Percentiles rank a stretch among this genome's conserved stretches.
These are phyloP conservation scores for Hyperoplus immaculatus DNA, from an alignment of 2,797 vertebrate genomes.

Conservation along the genomic window DNA sequence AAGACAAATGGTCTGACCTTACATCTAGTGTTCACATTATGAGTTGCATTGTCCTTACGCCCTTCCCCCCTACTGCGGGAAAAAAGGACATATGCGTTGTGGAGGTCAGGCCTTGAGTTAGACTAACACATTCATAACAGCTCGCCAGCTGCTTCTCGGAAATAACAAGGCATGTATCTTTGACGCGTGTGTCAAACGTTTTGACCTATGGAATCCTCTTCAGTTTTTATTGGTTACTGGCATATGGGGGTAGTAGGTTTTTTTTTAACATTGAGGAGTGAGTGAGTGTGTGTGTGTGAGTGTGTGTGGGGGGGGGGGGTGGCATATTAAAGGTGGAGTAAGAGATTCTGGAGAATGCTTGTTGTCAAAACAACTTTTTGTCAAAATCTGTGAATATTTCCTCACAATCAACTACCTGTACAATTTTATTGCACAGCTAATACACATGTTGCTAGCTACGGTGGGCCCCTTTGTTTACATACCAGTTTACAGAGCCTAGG, in stretches of 20 bases:
- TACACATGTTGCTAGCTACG: no score
- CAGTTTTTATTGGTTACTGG: slow-evolving; percentile 31
- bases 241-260: neutral
- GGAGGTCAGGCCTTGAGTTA: slow-evolving; percentile 55
- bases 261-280: no score
- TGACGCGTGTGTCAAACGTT: slow-evolving; percentile 40
- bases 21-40: slow-evolving; percentile 55
- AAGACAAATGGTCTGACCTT: slow-evolving; percentile 60
- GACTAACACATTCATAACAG: slow-evolving; percentile 40
- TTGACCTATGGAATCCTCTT: slow-evolving; percentile 46
- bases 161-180: slow-evolving; percentile 37
- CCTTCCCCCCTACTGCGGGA: slow-evolving; percentile 64
- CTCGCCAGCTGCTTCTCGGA: slow-evolving; percentile 62
- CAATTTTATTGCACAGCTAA: no score
- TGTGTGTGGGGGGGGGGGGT: no score
- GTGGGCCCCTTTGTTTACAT: no score
- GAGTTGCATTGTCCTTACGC: slow-evolving; percentile 55
- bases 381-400: no score
- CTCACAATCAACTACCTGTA: no score
- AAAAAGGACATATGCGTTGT: slow-evolving; percentile 54
- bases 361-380: no score
- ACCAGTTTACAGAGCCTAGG: no score
- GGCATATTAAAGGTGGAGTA: no score
- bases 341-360: no score
- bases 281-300: no score